Evolutionary conservation across 2,888 invertebrate genomes (phyloP), one percentile per base, ranked within the genome.

Genomic region (Netelia fuscicornis): DNA sequence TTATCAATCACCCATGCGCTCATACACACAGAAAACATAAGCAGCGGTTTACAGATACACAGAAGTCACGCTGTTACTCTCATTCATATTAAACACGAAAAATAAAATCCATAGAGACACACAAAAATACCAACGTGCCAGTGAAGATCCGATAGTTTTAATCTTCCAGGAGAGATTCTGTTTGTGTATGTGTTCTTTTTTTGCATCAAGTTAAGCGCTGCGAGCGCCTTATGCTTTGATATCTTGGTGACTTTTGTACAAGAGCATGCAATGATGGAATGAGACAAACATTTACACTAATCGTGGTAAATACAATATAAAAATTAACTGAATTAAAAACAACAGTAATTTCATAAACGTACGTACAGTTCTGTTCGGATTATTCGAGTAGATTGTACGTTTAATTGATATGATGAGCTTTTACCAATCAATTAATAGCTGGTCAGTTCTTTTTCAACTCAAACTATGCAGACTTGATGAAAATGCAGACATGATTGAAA

Each of bases 21-120:
- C 54, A 64, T 17, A 52, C 48, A 80, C 30, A 48, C 44, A 3
- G 13, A 42, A 2, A 74, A 75, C 44, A 42, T 25, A 80, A 81
- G 75, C 75, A 10, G 23, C n/a, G 11, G 25, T 75, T 68, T 37
- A 70, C 44, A 17, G 30, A 65, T 13, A 54, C 48, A 42, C 37
- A n/a, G 25, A 10, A 54, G 17, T 58, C 9, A 1, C 10, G 13
- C 2, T 3, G 48, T 48, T 48, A 48, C 17, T 54, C 17, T 54
- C 11, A 20, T 58, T 58, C 9, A 89, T 83, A 89, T 37, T 37
- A 86, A 74, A 89, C 58, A 64, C 68, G 84, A 83, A 67, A 80
- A 62, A 83, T 74, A 17, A 74, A 62, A 80, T n/a, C 42, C 44
- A 62, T 54, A 56, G 68, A 42, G 64, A 74, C 60, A 56, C 37